Evolutionary conservation across 2,888 invertebrate species (phyloP).

Genomic region (Timema cristinae): DNA sequence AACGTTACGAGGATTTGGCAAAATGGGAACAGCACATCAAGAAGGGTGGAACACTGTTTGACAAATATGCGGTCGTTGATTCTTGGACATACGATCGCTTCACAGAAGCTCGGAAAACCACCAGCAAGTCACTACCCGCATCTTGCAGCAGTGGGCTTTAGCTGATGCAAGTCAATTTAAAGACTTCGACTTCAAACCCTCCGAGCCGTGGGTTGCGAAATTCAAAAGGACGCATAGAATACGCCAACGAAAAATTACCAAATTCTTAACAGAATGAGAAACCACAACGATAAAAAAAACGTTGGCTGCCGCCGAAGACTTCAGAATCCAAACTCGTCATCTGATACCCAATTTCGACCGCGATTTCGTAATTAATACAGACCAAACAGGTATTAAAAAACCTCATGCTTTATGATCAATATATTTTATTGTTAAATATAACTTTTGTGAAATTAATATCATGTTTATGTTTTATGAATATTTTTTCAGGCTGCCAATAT

Average conservation of each 20-base stretch:
- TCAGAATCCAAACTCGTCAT: too few relatives aligned
- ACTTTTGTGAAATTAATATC: too few relatives aligned
- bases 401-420: too few relatives aligned
- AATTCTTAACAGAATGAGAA: slow-evolving; percentile 19
- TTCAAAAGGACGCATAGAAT: slow-evolving; percentile 30
- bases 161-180: slow-evolving; percentile 30
- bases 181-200: slow-evolving; percentile 30
- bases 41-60: slow-evolving; percentile 30
- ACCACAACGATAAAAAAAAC: too few relatives aligned
- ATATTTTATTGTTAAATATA: too few relatives aligned
- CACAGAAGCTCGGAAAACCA: slow-evolving; percentile 29
- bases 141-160: slow-evolving; percentile 33
- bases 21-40: slow-evolving; percentile 30
- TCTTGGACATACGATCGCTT: slow-evolving; percentile 32
- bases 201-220: slow-evolving; percentile 22
- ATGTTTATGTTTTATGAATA: too few relatives aligned
- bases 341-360: too few relatives aligned
- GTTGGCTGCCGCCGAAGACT: too few relatives aligned
- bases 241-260: slow-evolving; percentile 28
- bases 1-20: slow-evolving; percentile 18
- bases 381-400: too few relatives aligned
- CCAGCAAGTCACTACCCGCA: slow-evolving; percentile 31
- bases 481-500: too few relatives aligned
- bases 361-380: too few relatives aligned
- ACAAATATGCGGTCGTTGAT: slow-evolving; percentile 31